These are phyloP conservation scores for Triplophysa siluroides DNA, from an alignment of 2,113 vertebrate genomes.

Conservation along the genomic window DNA sequence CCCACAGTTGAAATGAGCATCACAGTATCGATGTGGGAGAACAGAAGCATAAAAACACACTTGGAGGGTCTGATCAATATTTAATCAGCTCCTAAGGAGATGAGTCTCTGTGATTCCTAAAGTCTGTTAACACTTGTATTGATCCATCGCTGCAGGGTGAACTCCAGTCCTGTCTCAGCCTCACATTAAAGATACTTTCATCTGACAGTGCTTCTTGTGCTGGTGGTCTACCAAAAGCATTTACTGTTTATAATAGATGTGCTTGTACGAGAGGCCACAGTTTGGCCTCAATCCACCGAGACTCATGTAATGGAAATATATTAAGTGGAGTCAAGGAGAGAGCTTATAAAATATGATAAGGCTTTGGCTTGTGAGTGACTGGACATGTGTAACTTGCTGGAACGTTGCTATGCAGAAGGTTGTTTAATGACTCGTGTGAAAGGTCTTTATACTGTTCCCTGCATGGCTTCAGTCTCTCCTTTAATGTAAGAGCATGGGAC, in stretches of 20 bases:
- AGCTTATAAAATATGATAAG: not conserved
- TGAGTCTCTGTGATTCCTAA: slow-evolving; percentile 21
- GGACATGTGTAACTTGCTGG: too few relatives aligned
- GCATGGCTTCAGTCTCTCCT: too few relatives aligned
- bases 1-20: not conserved
- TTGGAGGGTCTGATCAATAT: slow-evolving; percentile 25
- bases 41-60: not conserved
- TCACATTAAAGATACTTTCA: slow-evolving; percentile 15
- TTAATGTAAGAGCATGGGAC: too few relatives aligned
- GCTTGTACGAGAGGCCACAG: not conserved
- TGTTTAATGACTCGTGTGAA: too few relatives aligned
- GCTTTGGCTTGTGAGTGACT: too few relatives aligned
- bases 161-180: not conserved
- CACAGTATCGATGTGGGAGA: not conserved
- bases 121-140: slow-evolving; percentile 38
- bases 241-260: slow-evolving; percentile 5
- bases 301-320: not conserved
- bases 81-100: slow-evolving; percentile 35
- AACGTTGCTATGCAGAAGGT: too few relatives aligned
- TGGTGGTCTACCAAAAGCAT: not conserved
- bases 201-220: slow-evolving; percentile 8
- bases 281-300: not conserved
- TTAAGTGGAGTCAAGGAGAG: not conserved
- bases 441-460: too few relatives aligned
- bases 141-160: slow-evolving; percentile 25